Evolutionary conservation across 2,888 invertebrate species (phyloP), one percentile per base, ranked within the genome.

Genomic region (Tillus elongatus): DNA sequence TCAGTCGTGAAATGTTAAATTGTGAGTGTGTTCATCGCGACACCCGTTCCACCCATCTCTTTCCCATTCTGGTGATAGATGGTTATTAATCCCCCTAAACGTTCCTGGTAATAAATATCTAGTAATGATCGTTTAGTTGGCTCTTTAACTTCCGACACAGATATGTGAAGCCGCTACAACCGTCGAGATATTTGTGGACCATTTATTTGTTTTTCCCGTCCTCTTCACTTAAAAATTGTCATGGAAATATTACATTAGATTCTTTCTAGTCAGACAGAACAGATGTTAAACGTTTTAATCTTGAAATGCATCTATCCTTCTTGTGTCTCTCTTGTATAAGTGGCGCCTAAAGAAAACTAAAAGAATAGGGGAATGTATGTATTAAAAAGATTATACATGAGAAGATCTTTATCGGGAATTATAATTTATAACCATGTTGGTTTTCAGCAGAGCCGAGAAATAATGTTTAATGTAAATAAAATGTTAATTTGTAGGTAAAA

Each of bases 51-150:
- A 40, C 44, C 42, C 45, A 45, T 45, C 37, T 35, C 40, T 49
- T 52, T 53, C 54, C 52, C 47, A 48, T 49, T 46, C 47, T 47
- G 43, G 53, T 61, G 62, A 62, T 62, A 57, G 60, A 62, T 61
- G 61, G 56, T 56, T 60, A 60, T 60, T 57, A 60, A 58, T 60
- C 52, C 58, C 45, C 45, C 50, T 50, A 56, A 60, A 58, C 54
- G 58, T 53, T 55, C 52, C 45, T 42, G 52, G 60, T 56, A 63
- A 63, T 63, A 63, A 63, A 63, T 63, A 63, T 62, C 57, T 61
- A 54, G 60, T 63, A 62, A 63, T 61, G 63, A 63, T 62, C 62
- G 56, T 63, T 63, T 63, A 63, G 63, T 59, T 60, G 58, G 56
- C 57, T 58, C 56, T 58, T 60, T 61, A 59, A 61, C 63, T 63